Base-by-base conservation (phyloP, 2,113 vertebrate species). In the Lycaon pictus region DNA sequence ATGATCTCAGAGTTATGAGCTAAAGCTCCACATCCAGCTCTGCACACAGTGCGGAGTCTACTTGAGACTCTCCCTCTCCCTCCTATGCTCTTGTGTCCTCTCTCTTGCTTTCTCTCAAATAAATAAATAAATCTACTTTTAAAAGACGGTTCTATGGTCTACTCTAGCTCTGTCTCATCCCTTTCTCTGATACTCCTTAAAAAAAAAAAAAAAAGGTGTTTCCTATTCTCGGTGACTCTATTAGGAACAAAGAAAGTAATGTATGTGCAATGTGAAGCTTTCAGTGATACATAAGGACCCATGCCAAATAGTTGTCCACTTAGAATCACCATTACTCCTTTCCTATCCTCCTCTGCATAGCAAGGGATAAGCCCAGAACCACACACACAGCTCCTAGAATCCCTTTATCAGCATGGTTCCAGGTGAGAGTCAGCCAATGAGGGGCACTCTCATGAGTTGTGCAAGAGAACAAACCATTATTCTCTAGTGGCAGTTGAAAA, bases 191-290 rank as follows among this genome's bases (percentile, higher is more conserved):
- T 69, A 10, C 17, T 69, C 17, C 67, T 69, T 69, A 43, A 43
- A 43, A 43, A 32, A 67, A 19, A 32, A n/a, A n/a, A 19, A 69
- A 8, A 9, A n/a, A 67, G 8, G 0, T 63, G 8, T 35, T 81
- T 87, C 25, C 2, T 4, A 3, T 79, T 53, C 10, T 92, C 72
- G 15, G 3, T 7, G 63, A 22, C 62, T 11, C 69, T 63, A 11
- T n/a, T 72, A 72, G 35, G 12, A 92, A 51, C 13, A 93, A 79
- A 86, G n/a, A 88, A 96, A 92, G 76, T 29, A 51, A 53, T n/a
- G 23, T 4, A 2, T 82, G 22, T 71, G 9, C 2, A 74, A 19
- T 15, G 55, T 22, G 23, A 20, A 93, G 16, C 29, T 65, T 7
- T 56, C 35, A 67, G 77, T 19, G 67, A 62, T 16, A 19, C 1